Conservation (phyloP, 2,888 invertebrate genomes). For the Drosophila colorata region DNA sequence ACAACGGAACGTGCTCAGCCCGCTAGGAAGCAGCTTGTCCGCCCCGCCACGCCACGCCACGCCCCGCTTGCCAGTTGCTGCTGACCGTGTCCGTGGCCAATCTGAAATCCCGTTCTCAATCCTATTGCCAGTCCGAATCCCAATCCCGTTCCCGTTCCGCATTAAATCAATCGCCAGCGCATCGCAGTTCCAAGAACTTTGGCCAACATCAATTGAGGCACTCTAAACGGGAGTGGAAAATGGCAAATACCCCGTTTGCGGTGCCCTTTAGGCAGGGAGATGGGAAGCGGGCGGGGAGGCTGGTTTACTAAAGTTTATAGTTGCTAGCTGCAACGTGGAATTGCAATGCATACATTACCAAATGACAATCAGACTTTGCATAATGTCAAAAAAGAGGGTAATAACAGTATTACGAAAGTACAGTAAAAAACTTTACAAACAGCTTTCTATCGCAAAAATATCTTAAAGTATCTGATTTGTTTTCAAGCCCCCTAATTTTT, state of each 20-base stretch:
- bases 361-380: conserved; percentile 12
- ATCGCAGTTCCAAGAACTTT: conserved; percentile 54
- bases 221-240: conserved; percentile 56
- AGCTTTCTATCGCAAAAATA: too few species aligned
- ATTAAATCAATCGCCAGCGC: conserved; percentile 65
- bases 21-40: neutral
- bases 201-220: conserved; percentile 49
- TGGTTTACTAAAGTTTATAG: neutral
- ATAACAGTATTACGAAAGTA: neutral
- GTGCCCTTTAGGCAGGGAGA: conserved; percentile 17
- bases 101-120: conserved; percentile 38
- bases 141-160: conserved; percentile 44
- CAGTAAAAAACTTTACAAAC: too few species aligned
- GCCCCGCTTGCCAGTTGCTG: conserved; percentile 14
- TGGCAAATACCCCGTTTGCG: conserved; percentile 46
- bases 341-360: conserved; percentile 31
- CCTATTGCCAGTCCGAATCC: conserved; percentile 30
- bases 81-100: conserved; percentile 35
- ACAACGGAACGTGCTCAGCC: conserved; percentile 64
- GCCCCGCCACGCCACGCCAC: conserved; percentile 17
- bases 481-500: too few species aligned
- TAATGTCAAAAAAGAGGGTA: conserved; percentile 1
- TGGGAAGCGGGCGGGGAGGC: neutral
- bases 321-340: conserved; percentile 8
- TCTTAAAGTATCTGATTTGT: too few species aligned